Percentiles rank a stretch among this genome's conserved stretches.
Evolutionary conservation across 2,888 invertebrate genomes (phyloP).

Genomic region (Conomelus anceps): DNA sequence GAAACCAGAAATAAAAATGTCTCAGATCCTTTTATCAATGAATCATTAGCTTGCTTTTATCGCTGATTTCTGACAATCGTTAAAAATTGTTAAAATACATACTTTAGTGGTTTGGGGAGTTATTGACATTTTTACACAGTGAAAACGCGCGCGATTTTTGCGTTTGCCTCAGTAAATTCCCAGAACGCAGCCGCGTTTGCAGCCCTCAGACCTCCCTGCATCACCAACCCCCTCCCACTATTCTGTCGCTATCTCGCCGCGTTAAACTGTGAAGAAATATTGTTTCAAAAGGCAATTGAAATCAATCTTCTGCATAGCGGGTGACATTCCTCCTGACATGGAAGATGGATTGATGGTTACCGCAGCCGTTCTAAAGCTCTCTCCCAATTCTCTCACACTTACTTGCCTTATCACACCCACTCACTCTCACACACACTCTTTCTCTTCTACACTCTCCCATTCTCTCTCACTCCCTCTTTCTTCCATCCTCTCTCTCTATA

Average conservation of each 20-base stretch:
- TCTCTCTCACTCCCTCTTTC: neutral
- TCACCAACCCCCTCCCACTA: too few species aligned
- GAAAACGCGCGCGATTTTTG: neutral
- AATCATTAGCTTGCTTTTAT: neutral
- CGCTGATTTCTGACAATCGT: neutral
- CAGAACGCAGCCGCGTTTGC: neutral
- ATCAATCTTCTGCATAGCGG: conserved; percentile 7
- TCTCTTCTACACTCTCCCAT: neutral
- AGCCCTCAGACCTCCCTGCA: neutral
- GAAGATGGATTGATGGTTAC: neutral
- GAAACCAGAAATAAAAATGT: neutral
- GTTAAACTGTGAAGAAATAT: conserved; percentile 4
- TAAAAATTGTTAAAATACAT: too few species aligned
- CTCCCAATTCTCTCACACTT: neutral
- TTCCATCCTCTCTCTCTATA: neutral
- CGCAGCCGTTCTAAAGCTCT: neutral
- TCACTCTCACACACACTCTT: neutral
- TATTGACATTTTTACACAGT: neutral
- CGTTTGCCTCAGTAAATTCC: neutral
- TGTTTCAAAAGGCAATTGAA: conserved; percentile 9
- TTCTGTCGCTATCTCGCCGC: neutral
- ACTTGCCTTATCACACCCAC: neutral
- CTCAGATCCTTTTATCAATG: neutral
- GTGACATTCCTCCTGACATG: conserved; percentile 1
- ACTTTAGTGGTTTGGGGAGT: too few species aligned